Percentiles rank a stretch among this genome's conserved stretches.
These are phyloP conservation scores for Chromobotia macracanthus DNA, from an alignment of 2,797 vertebrate species.

Conservation along the genomic window DNA sequence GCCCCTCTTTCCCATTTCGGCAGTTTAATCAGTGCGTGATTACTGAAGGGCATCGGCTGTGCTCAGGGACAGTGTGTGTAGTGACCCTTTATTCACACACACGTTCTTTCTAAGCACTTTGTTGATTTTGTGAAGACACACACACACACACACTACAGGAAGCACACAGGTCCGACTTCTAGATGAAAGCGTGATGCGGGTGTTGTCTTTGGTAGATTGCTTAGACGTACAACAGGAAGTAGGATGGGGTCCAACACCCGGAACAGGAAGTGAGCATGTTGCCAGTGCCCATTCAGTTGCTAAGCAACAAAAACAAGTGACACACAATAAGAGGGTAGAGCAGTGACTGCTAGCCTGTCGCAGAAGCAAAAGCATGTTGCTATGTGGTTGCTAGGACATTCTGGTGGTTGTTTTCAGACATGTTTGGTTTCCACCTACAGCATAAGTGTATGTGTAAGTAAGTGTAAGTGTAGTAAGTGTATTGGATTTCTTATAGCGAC, in stretches of 20 bases:
- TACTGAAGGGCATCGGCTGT: constrained; percentile 56
- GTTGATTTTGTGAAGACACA: too few species aligned
- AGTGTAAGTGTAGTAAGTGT: too few species aligned
- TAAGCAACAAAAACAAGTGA: constrained; percentile 63
- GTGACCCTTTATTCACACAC: too few species aligned
- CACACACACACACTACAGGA: constrained; percentile 77
- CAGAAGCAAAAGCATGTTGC: not conserved
- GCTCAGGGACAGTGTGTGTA: constrained; percentile 62
- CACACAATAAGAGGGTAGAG: not conserved
- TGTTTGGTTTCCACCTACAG: not conserved
- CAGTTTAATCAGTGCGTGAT: constrained; percentile 75
- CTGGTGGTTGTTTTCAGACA: too few species aligned
- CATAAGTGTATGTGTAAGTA: too few species aligned
- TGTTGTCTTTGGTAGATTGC: constrained; percentile 84
- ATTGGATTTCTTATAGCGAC: not conserved
- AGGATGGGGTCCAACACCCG: constrained; percentile 87
- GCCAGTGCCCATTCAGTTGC: constrained; percentile 94
- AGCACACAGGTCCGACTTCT: constrained; percentile 95
- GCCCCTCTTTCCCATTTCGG: constrained; percentile 69
- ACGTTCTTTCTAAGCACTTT: too few species aligned
- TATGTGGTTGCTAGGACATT: not conserved
- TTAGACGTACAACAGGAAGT: constrained; percentile 87
- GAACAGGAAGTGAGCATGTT: constrained; percentile 89
- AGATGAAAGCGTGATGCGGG: constrained; percentile 88
- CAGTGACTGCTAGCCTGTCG: too few species aligned